Base-by-base conservation (phyloP, 1,140 invertebrate genomes). In the Atta colombica region DNA sequence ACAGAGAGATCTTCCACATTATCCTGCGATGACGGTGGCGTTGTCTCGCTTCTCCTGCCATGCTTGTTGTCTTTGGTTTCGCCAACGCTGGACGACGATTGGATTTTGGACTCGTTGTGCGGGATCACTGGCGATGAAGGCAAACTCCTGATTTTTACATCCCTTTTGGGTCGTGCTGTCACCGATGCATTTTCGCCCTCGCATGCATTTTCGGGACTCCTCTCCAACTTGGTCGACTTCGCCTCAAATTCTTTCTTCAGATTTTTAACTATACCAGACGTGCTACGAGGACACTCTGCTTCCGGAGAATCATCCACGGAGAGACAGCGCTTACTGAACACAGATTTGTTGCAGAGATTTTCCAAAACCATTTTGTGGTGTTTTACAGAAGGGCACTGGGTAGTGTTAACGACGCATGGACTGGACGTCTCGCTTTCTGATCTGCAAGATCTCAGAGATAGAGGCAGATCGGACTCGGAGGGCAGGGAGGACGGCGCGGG, bases 211-310 rank as follows among this genome's bases (percentile, higher is more conserved):
- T 95, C 93, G 7, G 95, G 90, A 91, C 94, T 93, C 75, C 93
- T 94, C 55, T 95, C 93, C 16, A 92, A 72, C 60, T 92, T 93
- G 61, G 94, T 96, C 5, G 96, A 97, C 92, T 98, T 98, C 10
- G 97, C 97, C 95, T 98, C 98, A 93, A 98, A 98, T 93, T 98
- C 98, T 93, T 97, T 97, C 94, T 98, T 98, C 78, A 98, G 96
- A 95, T 97, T 98, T 96, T 97, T 97, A 25, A 98, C 98, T 88
- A 97, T 97, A 12, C 97, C 97, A 5, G 96, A 96, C 25, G 95
- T 95, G 61, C 92, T 93, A 3, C 94, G 92, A 0, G 93, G 93
- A 63, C 93, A 92, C n/a, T 95, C 95, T 0, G 92, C 69, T 31
- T 95, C 95, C 0, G 94, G 94, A 6, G 95, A 95, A 14, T 95